Evolutionary conservation across 2,888 invertebrate genomes (phyloP).

Genomic region (Rhagium mordax): DNA sequence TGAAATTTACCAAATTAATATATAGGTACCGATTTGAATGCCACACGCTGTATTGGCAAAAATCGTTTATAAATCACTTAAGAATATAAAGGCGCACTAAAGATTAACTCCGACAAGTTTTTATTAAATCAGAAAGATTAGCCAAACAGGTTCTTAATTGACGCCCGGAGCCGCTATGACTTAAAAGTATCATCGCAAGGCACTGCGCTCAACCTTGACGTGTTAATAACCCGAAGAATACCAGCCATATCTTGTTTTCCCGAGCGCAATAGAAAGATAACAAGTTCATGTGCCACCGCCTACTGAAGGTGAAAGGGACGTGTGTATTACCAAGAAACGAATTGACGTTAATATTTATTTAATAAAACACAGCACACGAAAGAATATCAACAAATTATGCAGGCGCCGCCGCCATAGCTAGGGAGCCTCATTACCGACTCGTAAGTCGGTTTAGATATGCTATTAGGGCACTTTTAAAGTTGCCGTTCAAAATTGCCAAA

Average conservation of each 20-base stretch:
- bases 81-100: not conserved
- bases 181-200: not conserved
- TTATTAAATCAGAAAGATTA: not conserved
- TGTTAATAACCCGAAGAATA: conserved; percentile 6
- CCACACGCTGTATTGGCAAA: too few species aligned
- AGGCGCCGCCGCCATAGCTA: too few species aligned
- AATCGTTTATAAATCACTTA: not conserved
- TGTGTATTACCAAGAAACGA: too few species aligned
- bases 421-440: too few species aligned
- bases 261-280: not conserved
- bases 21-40: too few species aligned
- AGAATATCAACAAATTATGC: too few species aligned
- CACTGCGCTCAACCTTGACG: conserved; percentile 4
- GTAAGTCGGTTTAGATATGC: too few species aligned
- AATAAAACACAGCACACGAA: too few species aligned
- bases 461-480: too few species aligned
- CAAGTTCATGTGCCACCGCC: not conserved
- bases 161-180: not conserved
- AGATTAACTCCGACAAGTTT: not conserved
- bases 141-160: conserved; percentile 5
- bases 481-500: too few species aligned
- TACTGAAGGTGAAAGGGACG: not conserved
- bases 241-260: not conserved
- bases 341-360: too few species aligned
- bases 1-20: too few species aligned